These are phyloP conservation scores for Lathronympha strigana DNA, from an alignment of 2,888 invertebrate species.

Conservation along the genomic window DNA sequence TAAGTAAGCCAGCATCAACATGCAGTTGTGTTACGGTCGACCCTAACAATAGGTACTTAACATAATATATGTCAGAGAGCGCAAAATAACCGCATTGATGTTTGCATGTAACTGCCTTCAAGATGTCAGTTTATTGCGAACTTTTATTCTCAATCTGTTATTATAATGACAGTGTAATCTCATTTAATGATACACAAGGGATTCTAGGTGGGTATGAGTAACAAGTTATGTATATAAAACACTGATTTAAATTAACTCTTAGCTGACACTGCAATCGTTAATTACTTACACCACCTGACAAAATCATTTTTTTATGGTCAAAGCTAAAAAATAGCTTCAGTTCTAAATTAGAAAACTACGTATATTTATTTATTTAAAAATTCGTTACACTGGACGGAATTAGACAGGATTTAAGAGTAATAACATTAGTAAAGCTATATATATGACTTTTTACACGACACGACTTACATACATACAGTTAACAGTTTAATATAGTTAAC, in stretches of 20 bases:
- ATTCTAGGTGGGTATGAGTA: conserved; percentile 37
- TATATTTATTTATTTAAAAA: conserved; percentile 47
- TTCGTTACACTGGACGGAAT: conserved; percentile 68
- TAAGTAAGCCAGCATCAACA: not conserved
- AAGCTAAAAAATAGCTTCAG: conserved; percentile 18
- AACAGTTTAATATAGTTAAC: conserved; percentile 60
- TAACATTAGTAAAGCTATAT: conserved; percentile 80
- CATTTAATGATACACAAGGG: conserved; percentile 12
- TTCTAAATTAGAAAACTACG: conserved; percentile 25
- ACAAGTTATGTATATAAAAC: conserved; percentile 14
- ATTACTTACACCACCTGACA: conserved; percentile 23
- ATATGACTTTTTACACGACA: conserved; percentile 79
- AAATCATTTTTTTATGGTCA: conserved; percentile 1
- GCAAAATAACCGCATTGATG: not conserved
- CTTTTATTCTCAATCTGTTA: conserved; percentile 12
- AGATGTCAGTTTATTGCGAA: not conserved
- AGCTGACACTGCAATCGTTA: conserved; percentile 13
- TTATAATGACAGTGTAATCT: conserved; percentile 23
- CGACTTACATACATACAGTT: conserved; percentile 63
- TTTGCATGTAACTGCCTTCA: not conserved
- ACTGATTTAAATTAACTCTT: not conserved
- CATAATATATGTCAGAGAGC: too few species aligned
- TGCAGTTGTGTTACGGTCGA: not conserved
- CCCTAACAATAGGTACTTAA: not conserved
- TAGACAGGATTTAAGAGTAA: conserved; percentile 56